phyloP scores from a whole-genome alignment of 2,888 invertebrate genomes.

The Trisateles emortualis region DNA sequence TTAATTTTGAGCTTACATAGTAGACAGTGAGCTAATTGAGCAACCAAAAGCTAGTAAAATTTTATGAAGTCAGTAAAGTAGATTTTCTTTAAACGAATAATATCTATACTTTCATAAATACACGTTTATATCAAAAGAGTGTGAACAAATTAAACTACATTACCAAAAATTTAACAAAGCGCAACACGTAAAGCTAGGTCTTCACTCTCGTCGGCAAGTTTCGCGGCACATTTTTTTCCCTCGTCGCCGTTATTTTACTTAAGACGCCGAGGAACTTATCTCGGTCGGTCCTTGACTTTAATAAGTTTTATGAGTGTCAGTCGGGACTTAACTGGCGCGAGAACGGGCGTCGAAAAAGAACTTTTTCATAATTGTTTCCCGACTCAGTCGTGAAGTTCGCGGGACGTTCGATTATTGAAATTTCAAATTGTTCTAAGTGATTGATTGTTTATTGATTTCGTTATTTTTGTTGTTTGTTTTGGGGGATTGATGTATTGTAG shows the following conservation, averaged over 20 bases:
- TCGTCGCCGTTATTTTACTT: constrained; percentile 84
- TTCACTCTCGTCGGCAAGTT: constrained; percentile 82
- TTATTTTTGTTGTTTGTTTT: constrained; percentile 46
- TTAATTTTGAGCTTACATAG: too few relatives aligned
- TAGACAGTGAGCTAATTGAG: too few relatives aligned
- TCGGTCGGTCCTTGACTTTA: constrained; percentile 86
- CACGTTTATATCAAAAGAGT: constrained; percentile 46
- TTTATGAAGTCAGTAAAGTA: too few relatives aligned
- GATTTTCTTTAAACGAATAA: too few relatives aligned
- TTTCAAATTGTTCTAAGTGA: constrained; percentile 67
- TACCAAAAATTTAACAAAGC: constrained; percentile 61
- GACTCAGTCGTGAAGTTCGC: constrained; percentile 69
- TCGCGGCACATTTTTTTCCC: constrained; percentile 76
- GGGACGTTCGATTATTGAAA: constrained; percentile 80
- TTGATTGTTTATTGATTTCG: constrained; percentile 66
- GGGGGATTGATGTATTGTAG: constrained; percentile 5
- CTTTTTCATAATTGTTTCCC: constrained; percentile 86
- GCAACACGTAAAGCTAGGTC: constrained; percentile 78
- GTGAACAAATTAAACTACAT: constrained; percentile 58
- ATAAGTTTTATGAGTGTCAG: constrained; percentile 87
- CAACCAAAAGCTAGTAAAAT: too few relatives aligned
- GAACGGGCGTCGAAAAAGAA: constrained; percentile 81
- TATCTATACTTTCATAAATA: too few relatives aligned
- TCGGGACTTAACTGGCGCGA: constrained; percentile 83
- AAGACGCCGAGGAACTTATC: constrained; percentile 85